These are phyloP conservation scores for Acheta domesticus DNA, from an alignment of 2,888 invertebrate species.

Conservation along the genomic window DNA sequence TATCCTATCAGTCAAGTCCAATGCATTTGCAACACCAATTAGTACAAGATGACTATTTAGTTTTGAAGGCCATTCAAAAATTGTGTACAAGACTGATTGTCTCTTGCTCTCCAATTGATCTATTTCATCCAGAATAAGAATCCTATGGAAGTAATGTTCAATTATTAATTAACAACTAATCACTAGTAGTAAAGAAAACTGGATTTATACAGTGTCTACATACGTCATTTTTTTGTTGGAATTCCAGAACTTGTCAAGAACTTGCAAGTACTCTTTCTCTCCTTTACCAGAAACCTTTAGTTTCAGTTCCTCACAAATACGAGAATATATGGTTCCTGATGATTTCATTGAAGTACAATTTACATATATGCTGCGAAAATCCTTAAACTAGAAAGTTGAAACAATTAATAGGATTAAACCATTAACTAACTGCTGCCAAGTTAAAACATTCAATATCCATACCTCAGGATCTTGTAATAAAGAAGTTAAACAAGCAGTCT, in stretches of 20 bases:
- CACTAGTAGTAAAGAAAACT: constrained; percentile 22
- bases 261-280: constrained; percentile 62
- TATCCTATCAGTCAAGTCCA: constrained; percentile 89
- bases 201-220: constrained; percentile 43
- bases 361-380: constrained; percentile 64
- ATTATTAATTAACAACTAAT: constrained; percentile 27
- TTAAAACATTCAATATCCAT: constrained; percentile 34
- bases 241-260: constrained; percentile 67
- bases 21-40: constrained; percentile 90
- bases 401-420: not conserved
- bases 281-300: constrained; percentile 56
- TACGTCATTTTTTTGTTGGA: constrained; percentile 70
- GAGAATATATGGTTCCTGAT: constrained; percentile 73
- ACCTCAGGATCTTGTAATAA: constrained; percentile 67
- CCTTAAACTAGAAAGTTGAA: constrained; percentile 30
- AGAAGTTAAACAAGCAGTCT: constrained; percentile 82
- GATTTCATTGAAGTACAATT: constrained; percentile 89
- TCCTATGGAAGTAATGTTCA: constrained; percentile 47
- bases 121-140: constrained; percentile 90
- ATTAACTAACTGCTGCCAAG: no score
- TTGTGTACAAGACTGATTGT: constrained; percentile 83
- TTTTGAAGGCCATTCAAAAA: constrained; percentile 89
- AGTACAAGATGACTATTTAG: constrained; percentile 68
- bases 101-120: constrained; percentile 84
- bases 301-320: constrained; percentile 70